A percentile compares a stretch with the other conserved stretches of the same genome.
phyloP scores from a whole-genome alignment of 1,140 invertebrate species.

The Sycophila sp. region DNA sequence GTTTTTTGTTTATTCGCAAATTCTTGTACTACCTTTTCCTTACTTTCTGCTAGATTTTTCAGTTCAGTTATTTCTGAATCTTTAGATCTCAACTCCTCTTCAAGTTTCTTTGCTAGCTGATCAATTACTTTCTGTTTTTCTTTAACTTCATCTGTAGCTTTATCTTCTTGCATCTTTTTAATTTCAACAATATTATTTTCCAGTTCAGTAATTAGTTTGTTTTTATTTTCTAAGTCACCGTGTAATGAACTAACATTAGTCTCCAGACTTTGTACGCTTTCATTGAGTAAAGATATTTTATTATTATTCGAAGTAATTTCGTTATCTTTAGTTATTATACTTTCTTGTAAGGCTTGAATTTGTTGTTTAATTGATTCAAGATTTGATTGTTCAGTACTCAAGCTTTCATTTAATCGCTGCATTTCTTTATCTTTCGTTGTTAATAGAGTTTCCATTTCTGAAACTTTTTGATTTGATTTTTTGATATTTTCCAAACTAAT shows the following conservation, averaged over 20 bases:
- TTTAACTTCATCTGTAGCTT: not conserved
- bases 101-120: conserved; percentile 10
- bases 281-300: conserved; percentile 47
- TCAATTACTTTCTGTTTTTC: conserved; percentile 31
- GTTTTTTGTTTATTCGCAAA: not conserved
- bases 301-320: conserved; percentile 41
- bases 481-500: conserved; percentile 22
- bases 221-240: conserved; percentile 40
- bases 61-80: conserved; percentile 29
- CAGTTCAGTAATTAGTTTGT: conserved; percentile 12
- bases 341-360: conserved; percentile 41
- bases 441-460: conserved; percentile 25
- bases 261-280: conserved; percentile 45
- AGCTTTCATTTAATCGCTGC: conserved; percentile 30
- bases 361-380: conserved; percentile 29
- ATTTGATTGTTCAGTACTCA: conserved; percentile 37
- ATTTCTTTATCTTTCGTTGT: conserved; percentile 30
- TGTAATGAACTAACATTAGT: conserved; percentile 31
- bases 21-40: conserved; percentile 30
- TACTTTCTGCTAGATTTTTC: conserved; percentile 10
- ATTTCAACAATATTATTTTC: conserved; percentile 2
- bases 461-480: conserved; percentile 39
- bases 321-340: conserved; percentile 43
- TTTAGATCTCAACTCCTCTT: conserved; percentile 19
- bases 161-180: conserved; percentile 3